Base-by-base conservation (phyloP, 2,888 invertebrate species). In the Lithosia quadra region DNA sequence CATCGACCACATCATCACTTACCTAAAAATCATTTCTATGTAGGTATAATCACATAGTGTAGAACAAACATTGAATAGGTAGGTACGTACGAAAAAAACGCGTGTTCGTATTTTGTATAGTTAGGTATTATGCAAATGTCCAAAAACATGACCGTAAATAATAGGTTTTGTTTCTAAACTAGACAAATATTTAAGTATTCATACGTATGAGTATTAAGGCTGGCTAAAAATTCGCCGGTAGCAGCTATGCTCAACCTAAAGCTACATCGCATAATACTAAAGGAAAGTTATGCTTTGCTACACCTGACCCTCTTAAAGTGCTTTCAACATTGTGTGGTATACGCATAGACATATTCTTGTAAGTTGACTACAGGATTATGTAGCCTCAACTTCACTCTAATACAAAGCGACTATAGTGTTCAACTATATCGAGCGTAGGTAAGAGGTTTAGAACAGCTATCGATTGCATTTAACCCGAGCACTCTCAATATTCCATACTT, bases 311-410 rank as follows among this genome's bases (percentile, higher is more conserved):
- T 59, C 49, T 21, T 33, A 28, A 65, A 66, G 60, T 66, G 66
- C 60, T 55, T 55, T n/a, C 10, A 60, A 60, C 67, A 69, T 65
- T 24, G 60, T 67, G n/a, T 64, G 68, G 58, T 64, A 69, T 67
- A 53, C 59, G 22, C 13, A 33, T 71, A 11, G n/a, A 65, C 36
- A 28, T 36, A 57, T 57, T 28, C 43, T 24, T 53, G n/a, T 28
- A 55, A 53, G 11, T 36, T 64, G 24, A 18, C 18, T 49, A 49
- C 56, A 24, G 36, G 36, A 56, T 39, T 36, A 64, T 58, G 13
- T 34, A 63, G 65, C 13, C 58, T 33, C 28, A 3, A 43, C 15
- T 21, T 59, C 13, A 15, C 24, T 28, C 2, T 36, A 28, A 43
- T n/a, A 33, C 65, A 43, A 58, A 65, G 49, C 49, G 22, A 49